Base-by-base conservation (phyloP, 2,113 vertebrate genomes). In the Epinephelus cyanopodus region DNA sequence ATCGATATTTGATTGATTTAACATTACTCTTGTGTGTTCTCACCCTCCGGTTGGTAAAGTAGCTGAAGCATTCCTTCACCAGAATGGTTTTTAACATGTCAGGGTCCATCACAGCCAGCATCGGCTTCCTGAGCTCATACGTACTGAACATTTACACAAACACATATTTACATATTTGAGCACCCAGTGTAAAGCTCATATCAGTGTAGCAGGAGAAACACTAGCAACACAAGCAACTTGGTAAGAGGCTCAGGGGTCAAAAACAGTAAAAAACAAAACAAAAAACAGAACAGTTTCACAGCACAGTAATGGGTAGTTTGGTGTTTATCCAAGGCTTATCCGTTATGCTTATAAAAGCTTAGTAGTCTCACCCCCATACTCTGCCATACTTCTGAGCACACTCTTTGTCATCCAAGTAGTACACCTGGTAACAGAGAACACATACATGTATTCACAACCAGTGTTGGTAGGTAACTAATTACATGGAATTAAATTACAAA, bases 41-140 rank as follows among this genome's bases (percentile, higher is more conserved):
- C 61, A 92, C 90, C 79, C 81, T 70, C 2, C 83, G 75, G 78
- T 92, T 92, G 56, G 83, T 84, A 15, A 93, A 93, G 72, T 87
- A 52, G 15, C 83, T 88, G 79, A 88, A 88, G 53, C 79, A 88
- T 53, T 91, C 77, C 58, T 90, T 93, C 68, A 93, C 88, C 50
- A 92, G 56, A 70, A 91, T 90, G 77, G 47, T 80, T 82, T 76
- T 89, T 52, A 91, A 2, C 82, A 90, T 89, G 15, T 84, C 84
- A 11, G 86, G 90, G 33, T 92, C 81, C 81, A 71, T 86, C 72
- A 91, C 90, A 64, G 9, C 60, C 81, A 91, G 37, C 12, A 90
- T 0, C 1, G 89, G 85, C 42, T 0, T 79, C 65, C 42, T 86
- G 0, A 89, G 2, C 71, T 90, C 92, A 66, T 73, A 91, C 0